Percentiles rank a stretch among this genome's conserved stretches.
Conservation (phyloP, 2,113 vertebrate genomes). For the Sterna hirundo region DNA sequence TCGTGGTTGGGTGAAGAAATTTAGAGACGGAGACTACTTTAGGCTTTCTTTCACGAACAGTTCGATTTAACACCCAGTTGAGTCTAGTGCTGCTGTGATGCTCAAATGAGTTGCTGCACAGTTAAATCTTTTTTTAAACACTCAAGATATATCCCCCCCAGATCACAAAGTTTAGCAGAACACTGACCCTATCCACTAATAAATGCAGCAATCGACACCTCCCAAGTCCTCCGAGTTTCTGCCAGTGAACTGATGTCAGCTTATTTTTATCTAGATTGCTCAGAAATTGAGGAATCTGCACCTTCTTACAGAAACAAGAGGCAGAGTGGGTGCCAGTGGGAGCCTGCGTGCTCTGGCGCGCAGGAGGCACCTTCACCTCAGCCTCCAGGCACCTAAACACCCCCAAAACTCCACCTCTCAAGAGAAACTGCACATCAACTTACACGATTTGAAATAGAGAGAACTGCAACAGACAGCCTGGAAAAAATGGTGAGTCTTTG, state of each 20-base stretch:
- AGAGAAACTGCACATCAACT: not conserved
- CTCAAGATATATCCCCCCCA: not conserved
- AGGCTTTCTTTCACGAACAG: not conserved
- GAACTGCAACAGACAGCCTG: not conserved
- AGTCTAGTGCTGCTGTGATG: not conserved
- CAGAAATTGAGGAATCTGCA: not conserved
- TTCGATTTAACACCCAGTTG: not conserved
- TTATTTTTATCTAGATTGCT: conserved; percentile 9
- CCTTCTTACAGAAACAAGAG: not conserved
- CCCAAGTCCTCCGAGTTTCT: not conserved
- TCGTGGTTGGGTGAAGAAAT: not conserved
- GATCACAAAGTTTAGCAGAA: not conserved
- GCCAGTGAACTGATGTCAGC: not conserved
- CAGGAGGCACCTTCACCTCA: not conserved
- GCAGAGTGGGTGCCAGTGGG: not conserved
- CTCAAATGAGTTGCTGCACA: not conserved
- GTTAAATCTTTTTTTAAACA: not conserved
- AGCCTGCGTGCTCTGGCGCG: not conserved
- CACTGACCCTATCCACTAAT: not conserved
- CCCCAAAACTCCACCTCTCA: not conserved
- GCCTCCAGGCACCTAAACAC: not conserved
- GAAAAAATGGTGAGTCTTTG: not conserved
- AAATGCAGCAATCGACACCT: not conserved
- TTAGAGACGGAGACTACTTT: not conserved
- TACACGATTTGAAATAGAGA: not conserved